Evolutionary conservation across 2,797 vertebrate species (phyloP).

Genomic region (Brotula barbata): DNA sequence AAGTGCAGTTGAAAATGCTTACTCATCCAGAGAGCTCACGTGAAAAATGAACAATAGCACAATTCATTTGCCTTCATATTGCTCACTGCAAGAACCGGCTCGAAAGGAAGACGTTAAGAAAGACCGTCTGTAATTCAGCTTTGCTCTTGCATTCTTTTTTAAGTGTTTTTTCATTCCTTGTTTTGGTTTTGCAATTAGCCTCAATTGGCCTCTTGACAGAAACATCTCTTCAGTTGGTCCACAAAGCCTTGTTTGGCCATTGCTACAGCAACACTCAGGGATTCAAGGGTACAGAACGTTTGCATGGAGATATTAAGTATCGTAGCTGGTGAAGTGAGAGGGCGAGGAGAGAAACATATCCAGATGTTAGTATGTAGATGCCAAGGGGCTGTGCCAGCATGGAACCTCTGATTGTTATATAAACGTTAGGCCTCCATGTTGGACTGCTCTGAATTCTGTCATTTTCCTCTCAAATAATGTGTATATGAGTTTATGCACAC

Average conservation of each 20-base stretch:
- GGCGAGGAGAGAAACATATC: conserved; percentile 20
- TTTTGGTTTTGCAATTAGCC: conserved; percentile 21
- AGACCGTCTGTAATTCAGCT: not conserved
- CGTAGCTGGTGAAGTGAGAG: conserved; percentile 9
- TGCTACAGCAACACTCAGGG: conserved; percentile 30
- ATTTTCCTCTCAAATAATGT: not conserved
- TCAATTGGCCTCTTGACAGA: conserved; percentile 33
- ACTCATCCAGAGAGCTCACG: conserved; percentile 46
- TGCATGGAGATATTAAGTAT: conserved; percentile 17
- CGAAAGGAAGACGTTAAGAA: not conserved
- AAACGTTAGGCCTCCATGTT: conserved; percentile 8
- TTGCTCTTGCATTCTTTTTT: conserved; percentile 17
- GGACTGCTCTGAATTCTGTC: not conserved
- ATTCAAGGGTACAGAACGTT: conserved; percentile 20
- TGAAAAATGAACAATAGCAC: conserved; percentile 39
- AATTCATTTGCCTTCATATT: conserved; percentile 29
- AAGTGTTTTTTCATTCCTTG: not conserved
- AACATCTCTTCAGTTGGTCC: conserved; percentile 22
- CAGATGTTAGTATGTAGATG: conserved; percentile 32
- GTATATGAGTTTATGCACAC: too few species aligned
- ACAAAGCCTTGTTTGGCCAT: conserved; percentile 26
- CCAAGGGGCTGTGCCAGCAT: conserved; percentile 28
- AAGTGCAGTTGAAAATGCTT: conserved; percentile 43
- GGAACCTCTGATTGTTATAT: conserved; percentile 4
- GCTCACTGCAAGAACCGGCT: conserved; percentile 16